These are phyloP conservation scores for Coluber constrictor DNA, from an alignment of 2,797 vertebrate species.

Conservation along the genomic window DNA sequence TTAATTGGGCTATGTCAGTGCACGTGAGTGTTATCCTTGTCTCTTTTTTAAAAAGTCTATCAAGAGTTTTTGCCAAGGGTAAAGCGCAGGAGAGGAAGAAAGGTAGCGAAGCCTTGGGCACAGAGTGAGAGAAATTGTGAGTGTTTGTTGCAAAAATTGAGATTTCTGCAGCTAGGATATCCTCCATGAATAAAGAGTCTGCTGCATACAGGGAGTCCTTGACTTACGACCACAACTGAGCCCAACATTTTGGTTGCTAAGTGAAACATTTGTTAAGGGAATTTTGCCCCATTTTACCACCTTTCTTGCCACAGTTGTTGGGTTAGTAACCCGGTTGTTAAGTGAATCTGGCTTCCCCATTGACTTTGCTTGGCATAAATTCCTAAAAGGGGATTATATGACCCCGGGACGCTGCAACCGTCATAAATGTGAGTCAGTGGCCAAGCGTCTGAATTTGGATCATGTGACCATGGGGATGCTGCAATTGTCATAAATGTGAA, in stretches of 20 bases:
- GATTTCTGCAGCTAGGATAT: neutral
- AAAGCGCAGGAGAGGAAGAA: neutral
- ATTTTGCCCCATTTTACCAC: neutral
- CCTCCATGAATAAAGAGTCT: neutral
- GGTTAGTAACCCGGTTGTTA: neutral
- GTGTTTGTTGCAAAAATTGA: neutral
- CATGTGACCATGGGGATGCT: neutral
- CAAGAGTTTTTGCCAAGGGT: neutral
- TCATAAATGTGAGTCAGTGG: neutral
- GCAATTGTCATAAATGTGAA: neutral
- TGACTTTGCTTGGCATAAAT: neutral
- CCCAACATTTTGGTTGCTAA: neutral
- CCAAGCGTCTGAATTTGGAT: no score
- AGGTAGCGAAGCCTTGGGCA: neutral
- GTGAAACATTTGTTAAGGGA: neutral
- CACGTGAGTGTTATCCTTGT: slow-evolving; percentile 2
- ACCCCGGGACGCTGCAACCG: neutral
- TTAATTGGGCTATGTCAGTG: neutral
- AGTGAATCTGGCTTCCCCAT: neutral
- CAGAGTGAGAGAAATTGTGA: neutral
- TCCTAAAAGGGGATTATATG: neutral
- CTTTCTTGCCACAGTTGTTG: neutral
- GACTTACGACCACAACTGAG: neutral
- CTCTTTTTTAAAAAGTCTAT: neutral
- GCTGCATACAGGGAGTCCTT: neutral